A percentile compares a stretch with the other conserved stretches of the same genome.
These are phyloP conservation scores for Thermophis baileyi DNA, from an alignment of 2,113 vertebrate species.

Conservation along the genomic window DNA sequence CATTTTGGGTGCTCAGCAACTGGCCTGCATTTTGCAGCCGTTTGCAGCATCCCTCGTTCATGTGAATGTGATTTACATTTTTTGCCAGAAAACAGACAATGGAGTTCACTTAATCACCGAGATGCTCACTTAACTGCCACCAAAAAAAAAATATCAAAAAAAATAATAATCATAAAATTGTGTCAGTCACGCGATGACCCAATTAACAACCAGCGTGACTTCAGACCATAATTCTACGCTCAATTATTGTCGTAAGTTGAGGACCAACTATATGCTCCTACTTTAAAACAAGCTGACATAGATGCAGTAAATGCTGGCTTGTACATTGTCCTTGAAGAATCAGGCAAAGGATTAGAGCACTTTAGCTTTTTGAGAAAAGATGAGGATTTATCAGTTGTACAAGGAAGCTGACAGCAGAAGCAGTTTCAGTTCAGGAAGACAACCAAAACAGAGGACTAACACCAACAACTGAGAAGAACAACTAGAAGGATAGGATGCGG, in stretches of 20 bases:
- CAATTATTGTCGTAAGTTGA: neutral
- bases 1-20: neutral
- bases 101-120: too few relatives aligned
- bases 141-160: accelerated
- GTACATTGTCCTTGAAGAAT: neutral
- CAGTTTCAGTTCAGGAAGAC: neutral
- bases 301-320: neutral
- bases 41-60: neutral
- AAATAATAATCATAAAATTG: too few relatives aligned
- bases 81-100: too few relatives aligned
- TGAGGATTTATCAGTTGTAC: neutral
- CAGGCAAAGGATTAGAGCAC: neutral
- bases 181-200: too few relatives aligned
- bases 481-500: neutral
- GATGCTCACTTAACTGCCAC: too few relatives aligned
- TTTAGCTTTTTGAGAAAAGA: neutral
- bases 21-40: neutral
- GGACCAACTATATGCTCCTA: neutral
- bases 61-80: neutral
- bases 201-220: neutral
- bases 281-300: neutral
- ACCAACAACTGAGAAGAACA: neutral
- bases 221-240: neutral
- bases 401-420: neutral
- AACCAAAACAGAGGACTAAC: neutral